Base-by-base conservation (phyloP, 2,113 vertebrate genomes). In the Tricholaema leucomelas region DNA sequence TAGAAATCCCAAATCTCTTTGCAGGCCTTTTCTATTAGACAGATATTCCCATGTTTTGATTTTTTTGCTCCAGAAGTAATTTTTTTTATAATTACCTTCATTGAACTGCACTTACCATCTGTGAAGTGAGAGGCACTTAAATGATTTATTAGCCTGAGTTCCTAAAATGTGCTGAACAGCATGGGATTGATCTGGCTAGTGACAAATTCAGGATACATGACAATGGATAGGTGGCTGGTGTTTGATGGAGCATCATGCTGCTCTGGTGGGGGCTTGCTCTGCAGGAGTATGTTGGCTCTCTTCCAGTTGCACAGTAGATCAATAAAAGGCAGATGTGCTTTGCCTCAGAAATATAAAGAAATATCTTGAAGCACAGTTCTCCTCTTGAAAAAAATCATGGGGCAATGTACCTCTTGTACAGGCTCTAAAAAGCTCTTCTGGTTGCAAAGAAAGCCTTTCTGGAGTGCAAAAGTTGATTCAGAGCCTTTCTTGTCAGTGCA, bases 21-120 rank as follows among this genome's bases (percentile, higher is more conserved):
- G 96, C 95, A 96, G 88, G 81, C 94, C 85, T 96, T 97, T 97
- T 96, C 97, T 95, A 96, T 97, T 96, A 97, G 97, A 97, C 91
- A 96, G 92, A 96, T 91, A 93, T 95, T 97, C 95, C 92, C 95
- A 81, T 90, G 97, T 97, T 97, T 97, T 97, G 96, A 97, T 98
- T 97, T 97, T 97, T 96, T 97, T 96, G 70, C 94, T 97, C 96
- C 97, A 95, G 93, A 97, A 97, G 97, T 97, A 97, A 97, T 97
- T 97, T 96, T 98, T 97, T 96, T 96, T 95, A 97, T 97, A 97
- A 97, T 97, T 97, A 97, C 97, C 97, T 97, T 96, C 97, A 97
- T 97, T 96, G 97, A 98, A 97, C 97, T 96, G 94, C 95, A 96
- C 93, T 97, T 96, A 93, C 95, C 94, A 85, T 96, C 96, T 96